Conservation (phyloP, 2,113 vertebrate species). For the Thymallus thymallus region DNA sequence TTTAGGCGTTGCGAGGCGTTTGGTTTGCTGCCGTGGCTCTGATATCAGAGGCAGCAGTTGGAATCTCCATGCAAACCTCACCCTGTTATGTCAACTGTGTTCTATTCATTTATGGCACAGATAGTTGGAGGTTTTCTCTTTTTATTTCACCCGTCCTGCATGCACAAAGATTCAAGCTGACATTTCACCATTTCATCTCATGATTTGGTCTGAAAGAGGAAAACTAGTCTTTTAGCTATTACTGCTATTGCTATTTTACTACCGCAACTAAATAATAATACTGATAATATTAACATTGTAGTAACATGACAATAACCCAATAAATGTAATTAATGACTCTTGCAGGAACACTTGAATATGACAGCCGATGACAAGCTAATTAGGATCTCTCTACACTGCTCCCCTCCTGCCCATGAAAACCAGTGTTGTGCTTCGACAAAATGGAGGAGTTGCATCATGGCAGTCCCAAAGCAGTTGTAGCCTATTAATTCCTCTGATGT, state of each 20-base stretch:
- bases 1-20: slow-evolving; percentile 30
- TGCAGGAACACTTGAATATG: background rate
- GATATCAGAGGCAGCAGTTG: slow-evolving; percentile 44
- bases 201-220: background rate
- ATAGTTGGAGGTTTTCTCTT: background rate
- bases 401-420: background rate
- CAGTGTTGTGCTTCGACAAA: slow-evolving; percentile 46
- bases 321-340: too few species aligned
- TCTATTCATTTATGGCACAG: slow-evolving; percentile 11
- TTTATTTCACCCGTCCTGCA: background rate
- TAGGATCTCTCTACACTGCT: background rate
- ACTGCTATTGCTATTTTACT: too few species aligned
- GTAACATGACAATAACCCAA: too few species aligned
- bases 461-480: slow-evolving; percentile 52
- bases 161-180: background rate
- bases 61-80: slow-evolving; percentile 11
- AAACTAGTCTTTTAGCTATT: too few species aligned
- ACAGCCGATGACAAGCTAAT: background rate
- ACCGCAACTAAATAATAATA: too few species aligned
- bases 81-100: slow-evolving; percentile 38
- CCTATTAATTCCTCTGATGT: slow-evolving; percentile 38
- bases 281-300: too few species aligned
- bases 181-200: background rate
- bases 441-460: slow-evolving; percentile 55
- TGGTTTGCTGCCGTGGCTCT: slow-evolving; percentile 15